These are phyloP conservation scores for Bedellia somnulentella DNA, from an alignment of 2,888 invertebrate species.

Conservation along the genomic window DNA sequence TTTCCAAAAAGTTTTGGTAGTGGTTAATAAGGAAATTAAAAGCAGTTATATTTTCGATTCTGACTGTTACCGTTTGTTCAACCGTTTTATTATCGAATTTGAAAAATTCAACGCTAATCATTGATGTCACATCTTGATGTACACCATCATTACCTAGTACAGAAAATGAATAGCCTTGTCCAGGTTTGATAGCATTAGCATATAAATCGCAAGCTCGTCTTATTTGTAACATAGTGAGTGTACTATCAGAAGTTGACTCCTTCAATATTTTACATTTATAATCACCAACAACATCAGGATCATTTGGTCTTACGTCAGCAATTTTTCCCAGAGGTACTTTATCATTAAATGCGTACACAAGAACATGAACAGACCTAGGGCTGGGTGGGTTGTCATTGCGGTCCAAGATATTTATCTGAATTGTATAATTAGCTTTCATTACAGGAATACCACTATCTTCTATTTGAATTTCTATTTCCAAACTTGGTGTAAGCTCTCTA, in stretches of 20 bases:
- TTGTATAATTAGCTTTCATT: conserved; percentile 78
- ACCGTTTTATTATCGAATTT: conserved; percentile 80
- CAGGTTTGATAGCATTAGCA: conserved; percentile 70
- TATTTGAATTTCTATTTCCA: conserved; percentile 79
- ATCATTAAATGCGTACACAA: conserved; percentile 77
- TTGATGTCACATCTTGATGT: conserved; percentile 84
- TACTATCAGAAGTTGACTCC: conserved; percentile 63
- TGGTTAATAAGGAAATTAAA: conserved; percentile 74
- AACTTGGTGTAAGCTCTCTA: conserved; percentile 74
- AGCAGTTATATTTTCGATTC: conserved; percentile 73
- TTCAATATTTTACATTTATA: conserved; percentile 82
- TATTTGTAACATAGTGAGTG: conserved; percentile 67
- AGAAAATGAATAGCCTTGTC: conserved; percentile 74
- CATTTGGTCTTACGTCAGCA: conserved; percentile 90
- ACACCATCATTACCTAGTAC: conserved; percentile 89
- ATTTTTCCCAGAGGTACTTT: conserved; percentile 79
- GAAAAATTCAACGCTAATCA: conserved; percentile 80
- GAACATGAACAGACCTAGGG: conserved; percentile 77
- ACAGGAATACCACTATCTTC: conserved; percentile 85
- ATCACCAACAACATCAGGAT: conserved; percentile 86
- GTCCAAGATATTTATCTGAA: conserved; percentile 78
- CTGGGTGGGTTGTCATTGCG: conserved; percentile 90
- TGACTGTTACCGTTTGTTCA: conserved; percentile 78
- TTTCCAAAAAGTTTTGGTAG: conserved; percentile 73
- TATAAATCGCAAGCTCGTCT: conserved; percentile 79